Conservation (phyloP, 2,797 vertebrate genomes). For the Coregonus suidteri region DNA sequence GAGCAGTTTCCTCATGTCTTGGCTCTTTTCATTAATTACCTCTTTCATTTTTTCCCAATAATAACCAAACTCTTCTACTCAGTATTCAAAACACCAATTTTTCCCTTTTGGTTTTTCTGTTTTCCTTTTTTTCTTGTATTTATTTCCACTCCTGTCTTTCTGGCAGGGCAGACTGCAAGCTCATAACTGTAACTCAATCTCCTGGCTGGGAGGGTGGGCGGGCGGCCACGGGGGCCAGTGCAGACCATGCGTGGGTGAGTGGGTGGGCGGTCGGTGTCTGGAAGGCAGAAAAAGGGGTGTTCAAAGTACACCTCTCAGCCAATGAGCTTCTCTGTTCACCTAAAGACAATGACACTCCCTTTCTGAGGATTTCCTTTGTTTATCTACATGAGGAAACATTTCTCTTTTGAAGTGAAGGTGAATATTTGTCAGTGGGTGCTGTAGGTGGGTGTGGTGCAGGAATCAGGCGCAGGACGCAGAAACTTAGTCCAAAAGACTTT, state of each 20-base stretch:
- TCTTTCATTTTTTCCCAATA: constrained; percentile 75
- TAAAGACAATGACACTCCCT: constrained; percentile 34
- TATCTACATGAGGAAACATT: constrained; percentile 12
- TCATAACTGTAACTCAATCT: constrained; percentile 69
- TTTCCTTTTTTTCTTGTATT: constrained; percentile 60
- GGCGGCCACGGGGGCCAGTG: constrained; percentile 1
- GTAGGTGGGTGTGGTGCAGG: no score
- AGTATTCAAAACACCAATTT: constrained; percentile 64
- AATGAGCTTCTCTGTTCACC: constrained; percentile 44
- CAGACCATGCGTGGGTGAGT: neutral
- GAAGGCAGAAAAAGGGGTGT: constrained; percentile 37
- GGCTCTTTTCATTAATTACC: constrained; percentile 78
- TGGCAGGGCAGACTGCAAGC: constrained; percentile 62
- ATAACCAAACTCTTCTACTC: constrained; percentile 75
- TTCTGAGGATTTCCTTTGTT: constrained; percentile 10
- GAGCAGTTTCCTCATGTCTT: constrained; percentile 80
- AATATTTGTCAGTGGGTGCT: neutral
- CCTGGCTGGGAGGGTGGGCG: constrained; percentile 51
- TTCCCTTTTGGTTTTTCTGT: constrained; percentile 41
- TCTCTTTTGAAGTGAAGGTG: neutral
- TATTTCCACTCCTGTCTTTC: constrained; percentile 71
- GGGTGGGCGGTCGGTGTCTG: constrained; percentile 14
- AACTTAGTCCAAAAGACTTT: no score
- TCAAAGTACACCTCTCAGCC: constrained; percentile 46
- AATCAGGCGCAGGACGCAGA: no score